Percentiles rank a stretch among this genome's conserved stretches.
Evolutionary conservation across 1,140 invertebrate species (phyloP).

Genomic region (Orchesella cincta): DNA sequence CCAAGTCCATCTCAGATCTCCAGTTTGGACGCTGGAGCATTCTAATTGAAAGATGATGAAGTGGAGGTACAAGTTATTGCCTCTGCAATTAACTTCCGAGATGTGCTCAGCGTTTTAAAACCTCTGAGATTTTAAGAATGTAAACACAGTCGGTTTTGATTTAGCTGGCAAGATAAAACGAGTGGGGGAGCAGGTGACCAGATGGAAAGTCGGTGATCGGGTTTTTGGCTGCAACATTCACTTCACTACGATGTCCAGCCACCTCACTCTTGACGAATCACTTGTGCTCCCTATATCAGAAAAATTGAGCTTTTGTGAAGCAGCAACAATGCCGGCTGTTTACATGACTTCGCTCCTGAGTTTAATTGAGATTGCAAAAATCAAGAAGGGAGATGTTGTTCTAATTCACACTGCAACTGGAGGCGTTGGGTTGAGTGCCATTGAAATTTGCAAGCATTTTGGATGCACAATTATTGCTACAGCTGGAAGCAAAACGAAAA

Average conservation of each 20-base stretch:
- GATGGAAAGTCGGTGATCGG: background rate
- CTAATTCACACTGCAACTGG: slow-evolving; percentile 10
- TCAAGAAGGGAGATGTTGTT: background rate
- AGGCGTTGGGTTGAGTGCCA: slow-evolving; percentile 52
- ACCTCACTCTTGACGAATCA: background rate
- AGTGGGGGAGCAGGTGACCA: background rate
- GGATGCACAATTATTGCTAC: background rate
- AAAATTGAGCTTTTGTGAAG: background rate
- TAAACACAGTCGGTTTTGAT: slow-evolving; percentile 14
- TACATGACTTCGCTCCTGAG: background rate
- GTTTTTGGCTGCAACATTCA: background rate
- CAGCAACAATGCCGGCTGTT: background rate
- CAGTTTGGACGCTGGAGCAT: slow-evolving; percentile 1
- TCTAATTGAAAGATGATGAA: background rate
- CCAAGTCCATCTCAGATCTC: background rate
- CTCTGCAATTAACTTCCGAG: slow-evolving; percentile 1
- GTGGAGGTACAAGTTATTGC: background rate
- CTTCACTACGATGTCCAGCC: background rate
- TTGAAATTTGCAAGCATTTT: slow-evolving; percentile 51
- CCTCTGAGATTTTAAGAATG: background rate
- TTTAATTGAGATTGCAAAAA: background rate
- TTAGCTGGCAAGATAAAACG: background rate
- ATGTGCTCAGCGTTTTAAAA: background rate
- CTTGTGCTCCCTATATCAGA: slow-evolving; percentile 2
- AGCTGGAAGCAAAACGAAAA: slow-evolving; percentile 20